phyloP scores from a whole-genome alignment of 2,797 vertebrate species.

The Huso huso region DNA sequence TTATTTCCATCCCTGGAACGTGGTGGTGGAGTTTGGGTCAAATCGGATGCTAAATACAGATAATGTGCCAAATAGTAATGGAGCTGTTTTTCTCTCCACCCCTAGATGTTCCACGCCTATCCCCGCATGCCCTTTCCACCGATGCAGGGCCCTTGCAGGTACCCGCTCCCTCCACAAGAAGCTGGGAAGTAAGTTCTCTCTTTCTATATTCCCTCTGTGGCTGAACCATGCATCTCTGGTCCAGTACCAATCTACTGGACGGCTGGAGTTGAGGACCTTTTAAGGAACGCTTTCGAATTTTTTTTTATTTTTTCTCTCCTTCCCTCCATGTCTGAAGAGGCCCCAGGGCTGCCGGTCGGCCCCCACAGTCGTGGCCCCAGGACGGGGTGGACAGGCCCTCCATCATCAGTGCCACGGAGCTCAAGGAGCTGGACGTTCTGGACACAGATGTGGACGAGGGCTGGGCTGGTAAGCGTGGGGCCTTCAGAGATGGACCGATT shows the following conservation, averaged over 20 bases:
- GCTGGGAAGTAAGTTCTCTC: conserved; percentile 71
- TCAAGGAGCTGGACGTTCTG: conserved; percentile 95
- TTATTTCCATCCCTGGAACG: too few species aligned
- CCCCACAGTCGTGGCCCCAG: conserved; percentile 71
- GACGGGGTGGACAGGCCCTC: conserved; percentile 83
- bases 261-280: too few species aligned
- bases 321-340: conserved; percentile 47
- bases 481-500: neutral
- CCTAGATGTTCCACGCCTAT: conserved; percentile 89
- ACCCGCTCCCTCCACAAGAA: conserved; percentile 67
- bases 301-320: conserved; percentile 3
- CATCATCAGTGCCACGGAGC: conserved; percentile 88
- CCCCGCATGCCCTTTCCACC: conserved; percentile 78
- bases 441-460: conserved; percentile 95
- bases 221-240: neutral
- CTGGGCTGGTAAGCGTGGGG: conserved; percentile 80
- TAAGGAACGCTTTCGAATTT: neutral
- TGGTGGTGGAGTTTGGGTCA: too few species aligned
- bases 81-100: conserved; percentile 13
- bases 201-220: neutral
- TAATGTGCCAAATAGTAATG: too few species aligned
- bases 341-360: conserved; percentile 57
- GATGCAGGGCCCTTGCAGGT: conserved; percentile 74
- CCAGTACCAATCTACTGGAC: too few species aligned
- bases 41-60: too few species aligned